A percentile compares a stretch with the other conserved stretches of the same genome.
Evolutionary conservation across 2,888 invertebrate species (phyloP).

Genomic region (Agonopterix subpropinquella): DNA sequence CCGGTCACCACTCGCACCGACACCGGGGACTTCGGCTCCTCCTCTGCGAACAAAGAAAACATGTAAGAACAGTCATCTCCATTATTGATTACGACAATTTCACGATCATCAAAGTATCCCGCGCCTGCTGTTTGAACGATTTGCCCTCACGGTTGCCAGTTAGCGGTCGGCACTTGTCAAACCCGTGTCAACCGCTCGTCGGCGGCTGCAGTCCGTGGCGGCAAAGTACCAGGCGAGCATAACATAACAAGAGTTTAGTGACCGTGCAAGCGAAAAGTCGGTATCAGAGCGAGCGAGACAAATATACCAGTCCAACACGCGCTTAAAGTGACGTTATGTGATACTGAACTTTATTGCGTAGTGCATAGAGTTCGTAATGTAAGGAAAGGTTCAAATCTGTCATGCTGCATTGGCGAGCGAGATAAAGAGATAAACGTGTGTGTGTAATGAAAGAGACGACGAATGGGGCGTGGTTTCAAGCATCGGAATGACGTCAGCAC

Average conservation of each 20-base stretch:
- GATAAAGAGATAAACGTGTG: constrained; percentile 23
- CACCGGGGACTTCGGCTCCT: constrained; percentile 66
- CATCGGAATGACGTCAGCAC: constrained; percentile 52
- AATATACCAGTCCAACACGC: constrained; percentile 19
- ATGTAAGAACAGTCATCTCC: constrained; percentile 19
- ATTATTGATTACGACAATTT: constrained; percentile 3
- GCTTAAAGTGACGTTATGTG: constrained; percentile 17
- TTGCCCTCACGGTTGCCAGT: constrained; percentile 5
- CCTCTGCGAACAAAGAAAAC: constrained; percentile 56
- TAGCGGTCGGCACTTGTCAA: constrained; percentile 59
- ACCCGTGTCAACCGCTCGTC: constrained; percentile 65
- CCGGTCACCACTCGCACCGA: constrained; percentile 59
- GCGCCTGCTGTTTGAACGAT: constrained; percentile 3
- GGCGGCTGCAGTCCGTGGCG: constrained; percentile 72
- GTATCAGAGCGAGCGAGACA: constrained; percentile 34
- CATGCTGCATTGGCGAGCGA: constrained; percentile 49
- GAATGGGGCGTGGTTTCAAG: constrained; percentile 43
- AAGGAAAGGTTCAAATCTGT: constrained; percentile 29
- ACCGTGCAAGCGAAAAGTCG: constrained; percentile 30
- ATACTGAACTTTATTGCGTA: constrained; percentile 28
- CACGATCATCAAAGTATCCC: constrained; percentile 36
- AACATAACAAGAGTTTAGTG: constrained; percentile 31
- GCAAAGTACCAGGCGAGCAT: constrained; percentile 70
- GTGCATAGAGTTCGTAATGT: constrained; percentile 22
- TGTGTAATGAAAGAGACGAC: constrained; percentile 35